These are phyloP conservation scores for Orthonevra nobilis DNA, from an alignment of 2,888 invertebrate genomes.

Conservation along the genomic window DNA sequence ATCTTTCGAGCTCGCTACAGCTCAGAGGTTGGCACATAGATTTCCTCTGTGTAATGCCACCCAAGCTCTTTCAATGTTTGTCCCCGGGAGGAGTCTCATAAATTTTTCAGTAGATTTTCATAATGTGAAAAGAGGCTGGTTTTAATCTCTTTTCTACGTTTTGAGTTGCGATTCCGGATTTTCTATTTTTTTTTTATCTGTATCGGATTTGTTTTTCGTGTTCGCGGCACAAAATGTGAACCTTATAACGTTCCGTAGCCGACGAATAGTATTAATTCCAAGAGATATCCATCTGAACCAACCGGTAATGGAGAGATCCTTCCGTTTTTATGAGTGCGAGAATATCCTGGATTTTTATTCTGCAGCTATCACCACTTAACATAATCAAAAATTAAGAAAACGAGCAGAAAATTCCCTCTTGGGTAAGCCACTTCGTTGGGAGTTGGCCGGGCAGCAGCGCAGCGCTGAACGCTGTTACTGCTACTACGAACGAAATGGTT, in stretches of 20 bases:
- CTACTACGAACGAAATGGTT: conserved; percentile 25
- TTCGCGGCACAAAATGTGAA: too few species aligned
- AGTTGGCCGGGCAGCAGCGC: neutral
- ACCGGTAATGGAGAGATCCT: conserved; percentile 66
- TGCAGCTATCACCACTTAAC: conserved; percentile 60
- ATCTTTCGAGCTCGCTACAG: conserved; percentile 10
- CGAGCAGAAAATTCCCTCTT: conserved; percentile 60
- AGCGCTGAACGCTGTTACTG: conserved; percentile 7
- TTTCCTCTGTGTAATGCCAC: neutral
- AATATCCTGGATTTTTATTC: too few species aligned
- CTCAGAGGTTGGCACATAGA: neutral
- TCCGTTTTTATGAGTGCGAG: conserved; percentile 15
- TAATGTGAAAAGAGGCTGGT: conserved; percentile 57
- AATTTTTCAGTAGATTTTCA: conserved; percentile 53
- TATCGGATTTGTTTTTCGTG: conserved; percentile 17
- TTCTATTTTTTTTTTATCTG: neutral
- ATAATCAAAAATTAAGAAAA: conserved; percentile 70
- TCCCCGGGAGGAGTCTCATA: conserved; percentile 39
- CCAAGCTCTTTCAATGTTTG: neutral
- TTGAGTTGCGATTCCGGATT: neutral
- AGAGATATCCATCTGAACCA: conserved; percentile 47
- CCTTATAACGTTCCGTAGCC: too few species aligned
- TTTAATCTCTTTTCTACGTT: conserved; percentile 39
- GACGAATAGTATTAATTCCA: conserved; percentile 42
- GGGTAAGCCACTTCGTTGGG: conserved; percentile 16